A percentile compares a stretch with the other conserved stretches of the same genome.
Evolutionary conservation across 2,888 invertebrate genomes (phyloP).

Genomic region (Meta bourneti): DNA sequence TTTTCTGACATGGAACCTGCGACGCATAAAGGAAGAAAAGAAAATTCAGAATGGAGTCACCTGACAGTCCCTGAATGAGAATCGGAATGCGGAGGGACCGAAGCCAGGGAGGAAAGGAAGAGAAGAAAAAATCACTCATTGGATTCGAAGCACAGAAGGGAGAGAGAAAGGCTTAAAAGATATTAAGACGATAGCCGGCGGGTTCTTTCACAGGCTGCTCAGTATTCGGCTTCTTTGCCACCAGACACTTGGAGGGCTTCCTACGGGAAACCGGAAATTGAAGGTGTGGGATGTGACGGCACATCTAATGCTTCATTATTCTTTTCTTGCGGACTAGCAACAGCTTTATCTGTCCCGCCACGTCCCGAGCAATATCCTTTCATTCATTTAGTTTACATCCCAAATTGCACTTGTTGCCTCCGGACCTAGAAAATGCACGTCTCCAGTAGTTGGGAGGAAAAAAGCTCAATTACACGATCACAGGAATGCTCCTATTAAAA

Average conservation of each 20-base stretch:
- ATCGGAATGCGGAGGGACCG: background rate
- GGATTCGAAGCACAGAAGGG: background rate
- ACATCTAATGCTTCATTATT: slow-evolving; percentile 72
- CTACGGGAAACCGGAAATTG: slow-evolving; percentile 67
- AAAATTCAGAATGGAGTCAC: slow-evolving; percentile 2
- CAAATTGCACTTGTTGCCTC: slow-evolving; percentile 43
- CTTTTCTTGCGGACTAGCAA: background rate
- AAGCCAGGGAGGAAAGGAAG: background rate
- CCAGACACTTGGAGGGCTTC: slow-evolving; percentile 57
- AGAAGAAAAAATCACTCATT: background rate
- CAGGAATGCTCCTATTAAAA: no score
- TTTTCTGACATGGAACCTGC: background rate
- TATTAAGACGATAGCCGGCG: slow-evolving; percentile 42
- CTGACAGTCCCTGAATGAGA: background rate
- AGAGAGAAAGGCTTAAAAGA: slow-evolving; percentile 61
- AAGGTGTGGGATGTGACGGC: slow-evolving; percentile 61
- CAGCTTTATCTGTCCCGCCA: slow-evolving; percentile 28
- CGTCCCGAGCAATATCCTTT: slow-evolving; percentile 61
- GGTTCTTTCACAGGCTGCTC: background rate
- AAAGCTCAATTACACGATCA: no score
- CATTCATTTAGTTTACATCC: slow-evolving; percentile 7
- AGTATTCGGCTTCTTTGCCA: slow-evolving; percentile 1
- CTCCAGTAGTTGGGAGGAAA: no score
- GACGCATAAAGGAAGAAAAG: background rate
- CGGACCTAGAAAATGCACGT: no score